Base-by-base conservation (phyloP, 1,140 invertebrate species). In the Drosophila insularis region DNA sequence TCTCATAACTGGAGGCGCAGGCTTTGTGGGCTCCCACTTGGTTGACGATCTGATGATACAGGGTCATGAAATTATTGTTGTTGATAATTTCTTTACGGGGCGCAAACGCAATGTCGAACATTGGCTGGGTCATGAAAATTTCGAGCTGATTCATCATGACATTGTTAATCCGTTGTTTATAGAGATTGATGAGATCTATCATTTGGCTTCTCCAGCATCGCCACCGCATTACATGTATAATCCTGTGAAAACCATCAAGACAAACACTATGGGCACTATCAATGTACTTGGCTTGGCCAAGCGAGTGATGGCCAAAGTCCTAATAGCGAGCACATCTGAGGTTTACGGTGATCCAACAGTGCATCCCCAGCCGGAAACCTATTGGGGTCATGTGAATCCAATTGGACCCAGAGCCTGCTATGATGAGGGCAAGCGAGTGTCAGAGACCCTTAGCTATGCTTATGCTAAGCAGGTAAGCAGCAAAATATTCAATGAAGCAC, bases 191-290 rank as follows among this genome's bases (percentile, higher is more conserved):
- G 97, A 99, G 93, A 99, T 99, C 90, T 99, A 99, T 93, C 99
- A 99, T 93, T 93, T 99, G 76, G 99, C 99, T 1, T 99, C 98
- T 89, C 99, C 99, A 31, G 99, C 99, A 3, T 99, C 98, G 82
- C 99, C 99, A 53, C 98, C 98, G 1, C 98, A 99, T 93, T 99
- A 99, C 90, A 99, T 99, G 99, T 96, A 98, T 81, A 99, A 99
- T 94, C 99, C 99, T 37, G 98, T 99, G 0, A 99, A 99, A 93
- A 99, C 99, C 17, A 98, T 99, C 65, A 99, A 99, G 92, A 99
- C 99, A 1, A 99, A 99, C 92, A 99, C 98, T 14, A 94, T 99
- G 91, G 91, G 91, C 39, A 99, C 99, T n/a, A 99, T 99, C 74
- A 99, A 99, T 93, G 97, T 99, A 94, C 93, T 99, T 74, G 98